phyloP scores from a whole-genome alignment of 2,888 invertebrate species.

The Mesoligia furuncula region DNA sequence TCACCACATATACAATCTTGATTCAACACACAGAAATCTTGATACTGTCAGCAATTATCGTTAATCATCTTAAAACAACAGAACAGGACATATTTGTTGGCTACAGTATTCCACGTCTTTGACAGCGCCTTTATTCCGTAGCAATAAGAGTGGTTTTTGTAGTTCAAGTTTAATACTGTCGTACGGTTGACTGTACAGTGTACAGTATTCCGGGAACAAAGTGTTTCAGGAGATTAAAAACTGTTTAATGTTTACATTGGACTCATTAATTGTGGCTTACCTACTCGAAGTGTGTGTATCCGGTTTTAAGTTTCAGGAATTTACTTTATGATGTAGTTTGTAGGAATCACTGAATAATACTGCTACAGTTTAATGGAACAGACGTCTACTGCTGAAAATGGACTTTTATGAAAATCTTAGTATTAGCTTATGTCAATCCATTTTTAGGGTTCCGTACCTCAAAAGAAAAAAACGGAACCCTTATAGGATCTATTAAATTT shows the following conservation, averaged over 20 bases:
- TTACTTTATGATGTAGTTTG: background rate
- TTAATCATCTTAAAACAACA: constrained; percentile 74
- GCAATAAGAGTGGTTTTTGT: background rate
- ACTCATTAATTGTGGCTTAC: constrained; percentile 47
- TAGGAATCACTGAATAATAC: constrained; percentile 5
- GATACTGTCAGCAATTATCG: constrained; percentile 67
- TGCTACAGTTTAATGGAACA: background rate
- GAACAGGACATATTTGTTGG: constrained; percentile 56
- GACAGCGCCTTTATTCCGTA: background rate
- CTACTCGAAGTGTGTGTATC: constrained; percentile 38
- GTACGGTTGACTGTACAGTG: background rate
- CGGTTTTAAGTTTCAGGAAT: constrained; percentile 42
- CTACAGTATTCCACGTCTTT: background rate
- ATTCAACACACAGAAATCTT: constrained; percentile 40
- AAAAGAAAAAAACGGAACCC: too few species aligned
- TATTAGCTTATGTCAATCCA: too few species aligned
- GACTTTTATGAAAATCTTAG: background rate
- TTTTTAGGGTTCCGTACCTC: too few species aligned
- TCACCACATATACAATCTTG: constrained; percentile 43
- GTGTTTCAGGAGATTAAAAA: constrained; percentile 65
- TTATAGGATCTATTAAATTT: too few species aligned
- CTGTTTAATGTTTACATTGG: constrained; percentile 70
- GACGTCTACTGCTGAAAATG: background rate
- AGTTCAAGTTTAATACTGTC: background rate
- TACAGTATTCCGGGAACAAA: constrained; percentile 59